Evolutionary conservation across 2,113 vertebrate genomes (phyloP).

Genomic region (Toxotes jaculatrix): DNA sequence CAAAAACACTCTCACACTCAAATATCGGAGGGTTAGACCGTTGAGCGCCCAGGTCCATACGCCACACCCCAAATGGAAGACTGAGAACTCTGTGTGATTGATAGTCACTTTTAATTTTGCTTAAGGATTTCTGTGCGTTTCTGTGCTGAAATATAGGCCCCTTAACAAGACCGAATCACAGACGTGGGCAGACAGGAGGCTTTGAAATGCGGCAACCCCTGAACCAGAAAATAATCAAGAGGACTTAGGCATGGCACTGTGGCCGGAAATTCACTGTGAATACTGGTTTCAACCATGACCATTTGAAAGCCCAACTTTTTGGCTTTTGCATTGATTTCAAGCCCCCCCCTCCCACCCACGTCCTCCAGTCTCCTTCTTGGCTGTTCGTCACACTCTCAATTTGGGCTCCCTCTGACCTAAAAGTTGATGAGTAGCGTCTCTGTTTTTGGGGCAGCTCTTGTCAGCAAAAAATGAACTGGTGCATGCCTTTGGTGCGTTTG

Average conservation of each 20-base stretch:
- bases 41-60: slow-evolving; percentile 20
- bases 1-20: slow-evolving; percentile 50
- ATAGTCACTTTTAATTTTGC: slow-evolving; percentile 76
- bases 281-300: slow-evolving; percentile 79
- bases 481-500: slow-evolving; percentile 42
- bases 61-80: slow-evolving; percentile 60
- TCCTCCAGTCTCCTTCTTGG: slow-evolving; percentile 48
- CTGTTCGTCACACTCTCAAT: slow-evolving; percentile 73
- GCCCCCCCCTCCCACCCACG: slow-evolving; percentile 2
- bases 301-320: slow-evolving; percentile 73
- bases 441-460: slow-evolving; percentile 66
- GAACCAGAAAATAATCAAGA: slow-evolving; percentile 83
- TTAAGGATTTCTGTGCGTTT: slow-evolving; percentile 55
- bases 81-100: slow-evolving; percentile 71
- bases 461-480: slow-evolving; percentile 62
- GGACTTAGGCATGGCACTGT: slow-evolving; percentile 78
- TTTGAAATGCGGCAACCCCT: slow-evolving; percentile 77
- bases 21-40: slow-evolving; percentile 45
- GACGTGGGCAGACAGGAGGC: slow-evolving; percentile 66
- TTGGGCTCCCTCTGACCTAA: slow-evolving; percentile 68
- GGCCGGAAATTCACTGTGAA: slow-evolving; percentile 82
- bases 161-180: slow-evolving; percentile 68
- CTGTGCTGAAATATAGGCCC: slow-evolving; percentile 68
- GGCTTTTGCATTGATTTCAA: slow-evolving; percentile 71
- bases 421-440: slow-evolving; percentile 75